phyloP scores from a whole-genome alignment of 2,888 invertebrate genomes.

The Scaptomyza flava region DNA sequence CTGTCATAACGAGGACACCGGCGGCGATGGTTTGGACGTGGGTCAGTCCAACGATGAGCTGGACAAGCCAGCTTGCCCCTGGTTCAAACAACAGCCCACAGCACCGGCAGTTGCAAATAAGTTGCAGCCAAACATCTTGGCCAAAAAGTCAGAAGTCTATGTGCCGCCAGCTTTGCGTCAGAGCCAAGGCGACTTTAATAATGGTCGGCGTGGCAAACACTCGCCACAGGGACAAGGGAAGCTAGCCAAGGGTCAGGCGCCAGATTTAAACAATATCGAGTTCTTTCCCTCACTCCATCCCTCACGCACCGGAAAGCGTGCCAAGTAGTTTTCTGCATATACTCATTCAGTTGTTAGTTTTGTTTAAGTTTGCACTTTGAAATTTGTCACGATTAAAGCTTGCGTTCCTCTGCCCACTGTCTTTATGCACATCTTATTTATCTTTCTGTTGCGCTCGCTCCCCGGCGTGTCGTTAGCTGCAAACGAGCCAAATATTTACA shows the following conservation, averaged over 20 bases:
- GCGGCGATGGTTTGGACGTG: slow-evolving; percentile 61
- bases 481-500: slow-evolving; percentile 64
- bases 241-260: slow-evolving; percentile 52
- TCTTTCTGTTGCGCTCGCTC: slow-evolving; percentile 12
- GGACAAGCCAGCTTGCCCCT: slow-evolving; percentile 43
- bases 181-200: slow-evolving; percentile 43
- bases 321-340: slow-evolving; percentile 49
- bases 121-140: slow-evolving; percentile 1
- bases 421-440: background rate
- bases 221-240: slow-evolving; percentile 21
- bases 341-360: slow-evolving; percentile 27
- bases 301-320: slow-evolving; percentile 44
- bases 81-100: slow-evolving; percentile 37
- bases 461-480: slow-evolving; percentile 56
- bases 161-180: slow-evolving; percentile 68
- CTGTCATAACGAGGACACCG: slow-evolving; percentile 39
- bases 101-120: background rate
- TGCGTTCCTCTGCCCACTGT: background rate
- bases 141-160: slow-evolving; percentile 36
- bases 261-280: slow-evolving; percentile 60
- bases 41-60: slow-evolving; percentile 23
- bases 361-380: slow-evolving; percentile 31
- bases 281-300: slow-evolving; percentile 54
- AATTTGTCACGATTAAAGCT: slow-evolving; percentile 39
- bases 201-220: slow-evolving; percentile 30